Base-by-base conservation (phyloP, 2,888 invertebrate species). In the Shargacucullia verbasci region DNA sequence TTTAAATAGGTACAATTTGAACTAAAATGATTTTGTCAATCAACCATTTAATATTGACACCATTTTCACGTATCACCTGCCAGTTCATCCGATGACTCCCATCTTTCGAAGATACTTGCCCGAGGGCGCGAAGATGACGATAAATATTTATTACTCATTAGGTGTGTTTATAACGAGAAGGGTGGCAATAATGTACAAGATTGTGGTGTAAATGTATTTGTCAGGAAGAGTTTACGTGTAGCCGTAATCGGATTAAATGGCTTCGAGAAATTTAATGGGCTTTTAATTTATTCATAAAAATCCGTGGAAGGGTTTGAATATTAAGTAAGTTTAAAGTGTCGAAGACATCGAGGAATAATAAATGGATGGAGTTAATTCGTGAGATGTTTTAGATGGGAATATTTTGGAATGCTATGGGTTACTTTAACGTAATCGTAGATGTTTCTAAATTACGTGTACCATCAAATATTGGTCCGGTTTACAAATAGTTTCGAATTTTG, bases 61-160 rank as follows among this genome's bases (percentile, higher is more conserved):
- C 25, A 8, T 43, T 49, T 56, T 41, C 44, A n/a, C 38, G 37
- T 35, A 40, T 53, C 40, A 25, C 38, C 15, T 20, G 34, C 10
- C 35, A 45, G 39, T 41, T 54, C 50, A 54, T 52, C 46, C 29
- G 9, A 49, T 40, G 45, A 27, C 33, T 43, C 43, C 31, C 46
- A 66, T 67, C 40, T 56, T 49, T 47, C 34, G 0, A 9, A 50
- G 46, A 53, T 33, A 15, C 54, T 33, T 45, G 38, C 53, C 43
- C 35, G 20, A 38, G 39, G 53, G 60, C 67, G 55, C 41, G 46
- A 55, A 47, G 27, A 54, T 10, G 41, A n/a, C 69, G 62, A 82
- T 83, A 82, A 81, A 82, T 83, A 82, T 83, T 82, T 82, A 82
- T 79, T 72, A 76, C 77, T 83, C 78, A 82, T 83, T 81, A 81